These are phyloP conservation scores for Anastatus disparis DNA, from an alignment of 1,140 invertebrate species.

Conservation along the genomic window DNA sequence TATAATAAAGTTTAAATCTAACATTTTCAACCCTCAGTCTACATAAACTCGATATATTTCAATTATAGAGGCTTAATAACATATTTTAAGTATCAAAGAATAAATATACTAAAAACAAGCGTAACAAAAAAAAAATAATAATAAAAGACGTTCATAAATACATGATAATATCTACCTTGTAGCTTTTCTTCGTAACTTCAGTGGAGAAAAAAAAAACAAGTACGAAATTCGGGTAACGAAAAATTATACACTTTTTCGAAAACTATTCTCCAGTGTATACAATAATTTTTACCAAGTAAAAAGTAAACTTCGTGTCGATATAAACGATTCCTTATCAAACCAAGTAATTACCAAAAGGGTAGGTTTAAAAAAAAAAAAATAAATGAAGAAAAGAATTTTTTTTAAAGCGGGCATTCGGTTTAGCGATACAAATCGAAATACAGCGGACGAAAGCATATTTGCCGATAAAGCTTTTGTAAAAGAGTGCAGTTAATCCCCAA, in stretches of 20 bases:
- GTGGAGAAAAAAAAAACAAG: slow-evolving; percentile 14
- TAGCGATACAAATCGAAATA: slow-evolving; percentile 33
- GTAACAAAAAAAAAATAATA: neutral
- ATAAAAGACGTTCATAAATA: neutral
- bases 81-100: slow-evolving; percentile 6
- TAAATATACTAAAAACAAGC: slow-evolving; percentile 6
- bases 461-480: slow-evolving; percentile 25
- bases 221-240: slow-evolving; percentile 3
- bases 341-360: slow-evolving; percentile 34
- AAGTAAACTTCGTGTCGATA: slow-evolving; percentile 26
- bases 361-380: too few relatives aligned
- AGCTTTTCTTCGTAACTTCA: slow-evolving; percentile 1
- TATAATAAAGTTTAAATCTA: too few relatives aligned
- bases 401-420: slow-evolving; percentile 22
- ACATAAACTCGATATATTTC: neutral
- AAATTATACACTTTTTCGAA: slow-evolving; percentile 2
- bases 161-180: slow-evolving; percentile 5
- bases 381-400: too few relatives aligned
- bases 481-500: slow-evolving; percentile 37
- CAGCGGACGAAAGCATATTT: slow-evolving; percentile 1
- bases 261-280: slow-evolving; percentile 27
- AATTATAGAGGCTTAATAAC: slow-evolving; percentile 5
- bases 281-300: slow-evolving; percentile 23
- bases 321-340: slow-evolving; percentile 37
- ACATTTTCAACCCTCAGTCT: too few relatives aligned